A percentile compares a stretch with the other conserved stretches of the same genome.
Conservation (phyloP, 2,797 vertebrate genomes). For the Streptopelia turtur region DNA sequence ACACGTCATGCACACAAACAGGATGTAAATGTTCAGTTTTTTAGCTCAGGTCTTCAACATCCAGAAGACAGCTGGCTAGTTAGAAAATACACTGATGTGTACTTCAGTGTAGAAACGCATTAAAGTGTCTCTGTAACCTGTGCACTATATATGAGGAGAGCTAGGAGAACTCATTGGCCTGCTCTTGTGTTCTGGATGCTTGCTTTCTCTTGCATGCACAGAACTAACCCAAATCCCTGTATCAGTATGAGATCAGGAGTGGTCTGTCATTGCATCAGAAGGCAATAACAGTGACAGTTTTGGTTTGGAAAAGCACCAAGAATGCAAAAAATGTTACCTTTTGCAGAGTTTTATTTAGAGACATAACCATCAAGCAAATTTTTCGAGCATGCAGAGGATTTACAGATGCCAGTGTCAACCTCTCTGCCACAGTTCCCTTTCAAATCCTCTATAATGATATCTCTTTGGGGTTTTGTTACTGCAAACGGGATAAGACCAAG, state of each 20-base stretch:
- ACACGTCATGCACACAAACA: not conserved
- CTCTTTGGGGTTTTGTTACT: not conserved
- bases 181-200: not conserved
- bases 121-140: not conserved
- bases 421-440: not conserved
- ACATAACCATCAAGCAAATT: not conserved
- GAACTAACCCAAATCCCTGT: not conserved
- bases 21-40: not conserved
- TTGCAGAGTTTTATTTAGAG: not conserved
- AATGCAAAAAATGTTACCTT: not conserved
- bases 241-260: not conserved
- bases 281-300: not conserved
- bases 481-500: not conserved
- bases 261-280: not conserved
- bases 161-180: not conserved
- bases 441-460: not conserved
- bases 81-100: not conserved
- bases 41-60: not conserved
- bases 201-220: not conserved
- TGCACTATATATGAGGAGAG: not conserved
- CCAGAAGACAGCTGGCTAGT: not conserved
- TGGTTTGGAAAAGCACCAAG: not conserved
- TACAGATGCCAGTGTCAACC: not conserved
- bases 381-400: not conserved
- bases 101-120: not conserved